Percentiles rank a stretch among this genome's conserved stretches.
These are phyloP conservation scores for Phalacrocorax carbo DNA, from an alignment of 2,113 vertebrate species.

Conservation along the genomic window DNA sequence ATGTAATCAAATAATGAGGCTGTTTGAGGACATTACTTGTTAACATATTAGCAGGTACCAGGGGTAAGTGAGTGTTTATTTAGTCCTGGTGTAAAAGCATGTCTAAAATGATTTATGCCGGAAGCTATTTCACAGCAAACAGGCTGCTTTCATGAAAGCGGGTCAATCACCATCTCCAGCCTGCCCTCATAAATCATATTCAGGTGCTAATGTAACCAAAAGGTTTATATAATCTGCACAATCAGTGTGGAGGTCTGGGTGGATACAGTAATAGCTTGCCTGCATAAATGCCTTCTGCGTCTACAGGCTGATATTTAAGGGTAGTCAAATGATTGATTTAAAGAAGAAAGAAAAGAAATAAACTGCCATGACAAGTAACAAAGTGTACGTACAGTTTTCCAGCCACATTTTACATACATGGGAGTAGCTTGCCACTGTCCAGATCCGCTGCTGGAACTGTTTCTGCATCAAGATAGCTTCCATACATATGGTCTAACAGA, in stretches of 20 bases:
- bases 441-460: background rate
- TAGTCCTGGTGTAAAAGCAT: constrained; percentile 68
- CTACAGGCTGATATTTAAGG: background rate
- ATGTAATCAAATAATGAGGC: constrained; percentile 66
- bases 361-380: constrained; percentile 20
- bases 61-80: constrained; percentile 70
- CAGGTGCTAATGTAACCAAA: constrained; percentile 69
- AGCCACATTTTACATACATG: background rate
- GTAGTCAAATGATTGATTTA: constrained; percentile 41
- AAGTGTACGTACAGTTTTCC: background rate
- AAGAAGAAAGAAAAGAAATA: constrained; percentile 51
- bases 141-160: constrained; percentile 59
- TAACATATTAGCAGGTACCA: constrained; percentile 72
- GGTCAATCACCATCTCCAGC: constrained; percentile 59
- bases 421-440: constrained; percentile 26
- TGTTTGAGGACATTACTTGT: constrained; percentile 71
- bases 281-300: background rate
- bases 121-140: constrained; percentile 62
- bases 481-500: background rate
- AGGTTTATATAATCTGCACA: constrained; percentile 52
- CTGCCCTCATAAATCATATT: constrained; percentile 69
- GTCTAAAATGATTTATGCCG: constrained; percentile 70
- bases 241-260: constrained; percentile 32
- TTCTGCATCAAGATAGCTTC: background rate
- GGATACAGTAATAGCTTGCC: constrained; percentile 17